Evolutionary conservation across 2,113 vertebrate species (phyloP).

Genomic region (Nothoprocta perdicaria): DNA sequence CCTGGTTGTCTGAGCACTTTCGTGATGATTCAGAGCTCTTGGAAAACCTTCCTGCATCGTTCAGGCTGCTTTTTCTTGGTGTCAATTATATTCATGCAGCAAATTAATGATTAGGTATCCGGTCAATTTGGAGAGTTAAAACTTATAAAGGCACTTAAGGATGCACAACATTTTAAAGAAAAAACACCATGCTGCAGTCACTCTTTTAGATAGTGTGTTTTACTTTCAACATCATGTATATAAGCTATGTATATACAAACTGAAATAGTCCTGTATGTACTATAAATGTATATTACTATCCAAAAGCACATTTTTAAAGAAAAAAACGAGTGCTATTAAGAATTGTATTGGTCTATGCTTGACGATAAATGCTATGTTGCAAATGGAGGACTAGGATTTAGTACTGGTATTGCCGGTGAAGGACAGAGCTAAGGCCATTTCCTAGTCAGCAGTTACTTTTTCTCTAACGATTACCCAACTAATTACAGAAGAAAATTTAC

Average conservation of each 20-base stretch:
- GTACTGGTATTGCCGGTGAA: not conserved
- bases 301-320: conserved; percentile 21
- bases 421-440: not conserved
- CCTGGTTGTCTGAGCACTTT: not conserved
- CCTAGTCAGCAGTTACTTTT: not conserved
- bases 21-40: not conserved
- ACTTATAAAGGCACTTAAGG: too few relatives aligned
- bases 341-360: fast-evolving
- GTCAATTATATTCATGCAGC: not conserved
- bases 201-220: not conserved
- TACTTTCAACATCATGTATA: not conserved
- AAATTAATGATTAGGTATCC: not conserved
- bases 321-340: not conserved
- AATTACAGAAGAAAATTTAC: not conserved
- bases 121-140: too few relatives aligned
- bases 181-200: not conserved
- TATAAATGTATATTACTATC: not conserved
- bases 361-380: not conserved
- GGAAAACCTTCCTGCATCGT: not conserved
- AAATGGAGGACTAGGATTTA: not conserved
- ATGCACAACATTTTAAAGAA: not conserved
- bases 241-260: not conserved
- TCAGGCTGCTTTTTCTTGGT: not conserved
- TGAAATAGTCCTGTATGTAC: conserved; percentile 5
- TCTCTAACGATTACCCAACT: fast-evolving